phyloP scores from a whole-genome alignment of 2,888 invertebrate genomes.

The Platycnemis pennipes region DNA sequence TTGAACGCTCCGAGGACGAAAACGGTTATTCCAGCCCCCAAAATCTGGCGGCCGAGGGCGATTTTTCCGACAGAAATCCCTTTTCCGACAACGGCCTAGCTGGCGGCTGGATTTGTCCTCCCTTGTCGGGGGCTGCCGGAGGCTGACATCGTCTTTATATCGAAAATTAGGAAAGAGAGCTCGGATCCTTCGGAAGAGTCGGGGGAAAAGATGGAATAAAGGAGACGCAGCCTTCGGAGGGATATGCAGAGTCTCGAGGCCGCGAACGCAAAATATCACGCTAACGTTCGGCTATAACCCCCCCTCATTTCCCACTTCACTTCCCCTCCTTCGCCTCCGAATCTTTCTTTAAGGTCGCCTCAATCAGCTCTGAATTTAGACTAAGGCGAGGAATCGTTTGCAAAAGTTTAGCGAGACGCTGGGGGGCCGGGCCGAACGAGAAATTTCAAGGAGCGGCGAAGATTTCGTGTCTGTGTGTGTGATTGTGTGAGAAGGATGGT shows the following conservation, averaged over 20 bases:
- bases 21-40: too few species aligned
- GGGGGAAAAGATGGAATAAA: neutral
- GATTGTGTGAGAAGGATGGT: neutral
- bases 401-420: neutral
- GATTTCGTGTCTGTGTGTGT: neutral
- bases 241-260: neutral
- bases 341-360: neutral
- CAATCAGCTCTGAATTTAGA: constrained; percentile 5
- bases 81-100: neutral
- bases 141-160: neutral
- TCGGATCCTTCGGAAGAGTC: neutral
- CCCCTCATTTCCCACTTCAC: neutral
- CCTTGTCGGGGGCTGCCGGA: neutral
- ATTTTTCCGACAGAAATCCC: neutral
- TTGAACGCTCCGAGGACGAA: too few species aligned
- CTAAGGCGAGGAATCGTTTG: constrained; percentile 2
- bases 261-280: neutral
- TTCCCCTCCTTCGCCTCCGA: neutral
- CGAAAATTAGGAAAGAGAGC: neutral
- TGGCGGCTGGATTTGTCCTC: neutral
- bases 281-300: neutral
- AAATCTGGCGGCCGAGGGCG: too few species aligned
- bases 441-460: neutral
- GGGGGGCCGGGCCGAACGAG: neutral
- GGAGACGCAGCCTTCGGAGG: neutral